Conservation (phyloP, 2,113 vertebrate species). For the Ardeotis arabs region DNA sequence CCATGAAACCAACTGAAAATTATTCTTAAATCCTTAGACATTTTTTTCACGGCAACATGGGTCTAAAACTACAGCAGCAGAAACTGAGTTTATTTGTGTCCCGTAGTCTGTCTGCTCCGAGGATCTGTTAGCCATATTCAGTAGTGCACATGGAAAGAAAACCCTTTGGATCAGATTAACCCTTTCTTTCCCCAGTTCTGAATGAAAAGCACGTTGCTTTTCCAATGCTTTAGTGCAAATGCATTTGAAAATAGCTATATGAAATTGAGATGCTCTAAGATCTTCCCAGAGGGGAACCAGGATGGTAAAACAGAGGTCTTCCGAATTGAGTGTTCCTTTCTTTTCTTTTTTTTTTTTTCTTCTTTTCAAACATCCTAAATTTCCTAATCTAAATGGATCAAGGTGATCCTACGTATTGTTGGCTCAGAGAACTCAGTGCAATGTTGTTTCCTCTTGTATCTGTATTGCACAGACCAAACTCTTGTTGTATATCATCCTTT, state of each 20-base stretch:
- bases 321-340: not conserved
- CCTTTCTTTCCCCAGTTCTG: not conserved
- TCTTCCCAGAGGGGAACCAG: not conserved
- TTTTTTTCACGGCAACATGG: slow-evolving; percentile 35
- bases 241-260: not conserved
- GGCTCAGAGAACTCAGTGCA: not conserved
- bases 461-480: not conserved
- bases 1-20: slow-evolving; percentile 22
- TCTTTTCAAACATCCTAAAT: not conserved
- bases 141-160: not conserved
- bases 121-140: slow-evolving; percentile 26
- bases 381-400: not conserved
- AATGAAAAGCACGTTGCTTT: not conserved
- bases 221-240: not conserved
- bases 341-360: not conserved
- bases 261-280: not conserved
- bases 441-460: not conserved
- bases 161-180: not conserved
- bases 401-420: not conserved
- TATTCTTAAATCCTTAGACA: slow-evolving; percentile 28
- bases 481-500: not conserved
- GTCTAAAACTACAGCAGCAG: slow-evolving; percentile 51
- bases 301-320: not conserved
- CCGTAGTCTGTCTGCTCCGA: not conserved
- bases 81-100: slow-evolving; percentile 64